Percentiles rank a stretch among this genome's conserved stretches.
Evolutionary conservation across 1,140 invertebrate genomes (phyloP).

Genomic region (Drosophila cardini): DNA sequence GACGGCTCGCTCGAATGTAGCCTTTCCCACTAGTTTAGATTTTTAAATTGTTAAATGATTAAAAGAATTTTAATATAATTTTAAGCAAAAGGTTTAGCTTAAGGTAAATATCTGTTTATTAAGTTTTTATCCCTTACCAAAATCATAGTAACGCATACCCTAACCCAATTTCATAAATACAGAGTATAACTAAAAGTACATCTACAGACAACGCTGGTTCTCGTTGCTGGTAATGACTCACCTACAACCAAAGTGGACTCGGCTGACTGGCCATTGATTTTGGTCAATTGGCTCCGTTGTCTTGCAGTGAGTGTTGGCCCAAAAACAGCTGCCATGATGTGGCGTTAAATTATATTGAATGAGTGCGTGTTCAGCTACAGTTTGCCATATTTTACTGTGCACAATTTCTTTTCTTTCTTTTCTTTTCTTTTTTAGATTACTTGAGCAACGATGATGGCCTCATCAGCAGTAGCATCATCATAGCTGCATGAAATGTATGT

Average conservation of each 20-base stretch:
- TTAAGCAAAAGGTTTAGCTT: no score
- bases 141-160: neutral
- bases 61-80: no score
- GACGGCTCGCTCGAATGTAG: no score
- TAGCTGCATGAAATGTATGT: neutral
- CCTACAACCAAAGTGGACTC: neutral
- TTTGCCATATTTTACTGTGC: slow-evolving; percentile 70
- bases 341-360: slow-evolving; percentile 69
- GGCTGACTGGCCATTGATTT: slow-evolving; percentile 66
- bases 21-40: no score
- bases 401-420: slow-evolving; percentile 44
- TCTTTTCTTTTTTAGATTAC: slow-evolving; percentile 42
- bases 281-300: slow-evolving; percentile 69
- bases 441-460: slow-evolving; percentile 51
- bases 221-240: slow-evolving; percentile 32
- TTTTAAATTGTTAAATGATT: no score
- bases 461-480: slow-evolving; percentile 32
- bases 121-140: no score
- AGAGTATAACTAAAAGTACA: neutral
- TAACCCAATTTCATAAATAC: neutral
- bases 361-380: slow-evolving; percentile 47
- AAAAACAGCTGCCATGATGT: slow-evolving; percentile 75
- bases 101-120: no score
- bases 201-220: neutral
- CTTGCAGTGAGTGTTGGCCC: slow-evolving; percentile 25